These are phyloP conservation scores for Isoperla grammatica DNA, from an alignment of 2,888 invertebrate genomes.

Conservation along the genomic window DNA sequence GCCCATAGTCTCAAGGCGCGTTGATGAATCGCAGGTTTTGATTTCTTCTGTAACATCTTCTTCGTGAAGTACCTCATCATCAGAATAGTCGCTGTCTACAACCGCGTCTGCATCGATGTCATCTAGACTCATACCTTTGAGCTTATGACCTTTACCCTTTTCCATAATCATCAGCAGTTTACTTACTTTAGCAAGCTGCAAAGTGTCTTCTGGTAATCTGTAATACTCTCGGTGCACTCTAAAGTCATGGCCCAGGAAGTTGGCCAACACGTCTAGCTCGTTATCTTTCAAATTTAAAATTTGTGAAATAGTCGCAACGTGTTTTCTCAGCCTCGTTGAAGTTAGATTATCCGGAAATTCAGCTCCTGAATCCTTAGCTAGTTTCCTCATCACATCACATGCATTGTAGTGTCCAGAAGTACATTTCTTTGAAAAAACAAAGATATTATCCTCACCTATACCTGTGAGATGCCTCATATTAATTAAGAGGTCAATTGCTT, in stretches of 20 bases:
- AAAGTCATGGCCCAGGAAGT: constrained; percentile 8
- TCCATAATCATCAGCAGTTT: constrained; percentile 13
- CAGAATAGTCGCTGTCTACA: not conserved
- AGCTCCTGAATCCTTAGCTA: not conserved
- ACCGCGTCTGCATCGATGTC: not conserved
- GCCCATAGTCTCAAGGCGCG: not conserved
- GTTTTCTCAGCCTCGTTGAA: constrained; percentile 11
- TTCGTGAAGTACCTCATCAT: not conserved
- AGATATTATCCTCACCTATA: constrained; percentile 24
- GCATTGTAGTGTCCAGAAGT: not conserved
- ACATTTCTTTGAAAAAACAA: constrained; percentile 19
- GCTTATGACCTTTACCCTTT: constrained; percentile 10
- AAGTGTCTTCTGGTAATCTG: constrained; percentile 2
- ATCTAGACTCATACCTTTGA: not conserved
- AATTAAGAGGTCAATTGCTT: constrained; percentile 24
- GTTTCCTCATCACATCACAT: not conserved
- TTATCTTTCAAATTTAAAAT: constrained; percentile 11
- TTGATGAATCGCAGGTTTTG: too few species aligned
- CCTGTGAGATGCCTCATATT: constrained; percentile 26
- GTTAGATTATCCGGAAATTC: constrained; percentile 1
- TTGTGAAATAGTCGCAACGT: constrained; percentile 10
- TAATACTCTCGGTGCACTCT: constrained; percentile 9
- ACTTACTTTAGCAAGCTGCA: constrained; percentile 8
- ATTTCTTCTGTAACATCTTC: too few species aligned
- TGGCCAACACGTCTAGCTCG: constrained; percentile 2